Conservation (phyloP, 2,888 invertebrate species). For the Lutraria lutraria region DNA sequence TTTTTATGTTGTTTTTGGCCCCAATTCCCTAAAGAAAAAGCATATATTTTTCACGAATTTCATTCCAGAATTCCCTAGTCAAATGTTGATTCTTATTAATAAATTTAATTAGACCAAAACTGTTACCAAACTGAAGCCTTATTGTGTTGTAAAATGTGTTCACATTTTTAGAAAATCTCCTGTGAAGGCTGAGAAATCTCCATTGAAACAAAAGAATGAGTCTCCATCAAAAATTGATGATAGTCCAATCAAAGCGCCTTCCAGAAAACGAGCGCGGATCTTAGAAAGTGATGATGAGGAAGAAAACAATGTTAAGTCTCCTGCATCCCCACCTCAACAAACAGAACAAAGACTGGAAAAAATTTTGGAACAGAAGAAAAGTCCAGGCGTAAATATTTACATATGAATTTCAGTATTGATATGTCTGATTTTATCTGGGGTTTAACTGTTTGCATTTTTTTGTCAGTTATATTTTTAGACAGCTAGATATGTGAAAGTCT, state of each 20-base stretch:
- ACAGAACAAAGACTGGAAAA: conserved; percentile 62
- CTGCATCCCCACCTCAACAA: neutral
- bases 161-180: conserved; percentile 28
- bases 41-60: too few species aligned
- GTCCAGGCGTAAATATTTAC: neutral
- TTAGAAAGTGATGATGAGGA: conserved; percentile 82
- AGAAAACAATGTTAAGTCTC: conserved; percentile 40
- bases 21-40: too few species aligned
- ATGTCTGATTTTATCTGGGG: too few species aligned
- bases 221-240: conserved; percentile 69
- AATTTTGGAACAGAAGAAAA: conserved; percentile 57
- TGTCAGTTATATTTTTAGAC: too few species aligned
- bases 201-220: conserved; percentile 73
- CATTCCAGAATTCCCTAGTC: too few species aligned
- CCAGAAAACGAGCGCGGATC: conserved; percentile 72
- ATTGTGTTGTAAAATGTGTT: neutral
- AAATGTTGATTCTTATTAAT: too few species aligned
- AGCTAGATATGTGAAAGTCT: too few species aligned
- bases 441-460: too few species aligned
- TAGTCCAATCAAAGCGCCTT: conserved; percentile 74
- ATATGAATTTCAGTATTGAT: neutral
- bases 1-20: too few species aligned
- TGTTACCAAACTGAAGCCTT: neutral
- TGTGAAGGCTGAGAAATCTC: conserved; percentile 63
- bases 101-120: too few species aligned